Evolutionary conservation across 2,888 invertebrate genomes (phyloP), one percentile per base, ranked within the genome.

Genomic region (Heliconius ismenius): DNA sequence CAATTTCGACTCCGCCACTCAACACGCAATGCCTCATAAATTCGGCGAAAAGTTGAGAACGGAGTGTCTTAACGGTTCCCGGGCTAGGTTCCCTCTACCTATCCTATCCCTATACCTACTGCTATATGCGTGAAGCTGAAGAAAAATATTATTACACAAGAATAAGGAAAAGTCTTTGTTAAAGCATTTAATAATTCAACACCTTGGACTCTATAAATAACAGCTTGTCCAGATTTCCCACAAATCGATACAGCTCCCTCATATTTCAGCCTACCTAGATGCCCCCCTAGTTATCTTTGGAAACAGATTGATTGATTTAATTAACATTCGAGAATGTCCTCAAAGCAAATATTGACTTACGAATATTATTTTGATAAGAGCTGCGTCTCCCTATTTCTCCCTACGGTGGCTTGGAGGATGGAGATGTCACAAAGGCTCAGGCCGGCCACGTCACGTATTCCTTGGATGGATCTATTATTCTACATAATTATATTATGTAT

Each of bases 221-320:
- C 24, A 43, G 15, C 18, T 21, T 24, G 26, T 43, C 60, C 24
- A 64, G 73, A 73, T 26, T 62, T 36, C 28, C 49, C 13, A 54
- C 58, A 72, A 79, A 79, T 79, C 76, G 73, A 79, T 79, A 79
- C 65, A 68, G 36, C 79, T 15, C 6, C 32, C 72, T 2, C 58
- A 11, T 28, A 69, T 54, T 28, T 39, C 28, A 67, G 72, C 21
- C n/a, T 26, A 62, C 75, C 64, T 69, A 43, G 64, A 54, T 49
- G 15, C 13, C n/a, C 24, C 32, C 36, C 10, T n/a, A 69, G 24
- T 18, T 9, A 39, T 15, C 21, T 26, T 64, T 65, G 67, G 65
- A 15, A 67, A 69, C 68, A 32, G 15, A 26, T 11, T 72, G 72
- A 67, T 75, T 75, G 60, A 24, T 43, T 69, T 70, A 74, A 54